These are phyloP conservation scores for Pecten maximus DNA, from an alignment of 2,888 invertebrate genomes.

Conservation along the genomic window DNA sequence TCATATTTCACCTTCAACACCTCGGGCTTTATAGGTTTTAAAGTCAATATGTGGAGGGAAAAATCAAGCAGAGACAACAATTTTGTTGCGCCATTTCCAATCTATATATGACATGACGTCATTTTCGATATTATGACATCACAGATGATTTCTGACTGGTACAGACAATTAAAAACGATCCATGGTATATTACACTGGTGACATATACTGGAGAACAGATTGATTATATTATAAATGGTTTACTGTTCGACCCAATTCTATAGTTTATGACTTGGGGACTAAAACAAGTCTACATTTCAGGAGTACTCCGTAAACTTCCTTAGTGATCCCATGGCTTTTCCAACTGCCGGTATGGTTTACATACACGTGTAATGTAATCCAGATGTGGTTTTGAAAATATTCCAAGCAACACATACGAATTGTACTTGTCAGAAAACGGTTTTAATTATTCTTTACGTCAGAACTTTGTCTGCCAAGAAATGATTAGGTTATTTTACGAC, in stretches of 20 bases:
- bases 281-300: neutral
- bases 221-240: no score
- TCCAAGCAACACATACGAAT: neutral
- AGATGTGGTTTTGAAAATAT: neutral
- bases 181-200: no score
- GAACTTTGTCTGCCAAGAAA: slow-evolving; percentile 1
- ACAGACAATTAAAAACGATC: no score
- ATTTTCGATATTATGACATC: no score
- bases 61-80: no score
- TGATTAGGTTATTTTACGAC: neutral
- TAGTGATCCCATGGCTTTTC: neutral
- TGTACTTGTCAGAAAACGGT: slow-evolving; percentile 15
- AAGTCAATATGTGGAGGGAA: no score
- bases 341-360: neutral
- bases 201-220: no score
- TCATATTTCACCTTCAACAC: no score
- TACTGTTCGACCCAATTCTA: neutral
- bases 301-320: neutral
- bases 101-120: no score
- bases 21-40: no score
- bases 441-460: slow-evolving; percentile 25
- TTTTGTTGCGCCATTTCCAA: no score
- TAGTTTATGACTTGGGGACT: neutral
- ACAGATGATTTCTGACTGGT: no score
- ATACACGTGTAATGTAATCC: neutral